phyloP scores from a whole-genome alignment of 2,113 vertebrate species.

The Formicarius rufipectus region DNA sequence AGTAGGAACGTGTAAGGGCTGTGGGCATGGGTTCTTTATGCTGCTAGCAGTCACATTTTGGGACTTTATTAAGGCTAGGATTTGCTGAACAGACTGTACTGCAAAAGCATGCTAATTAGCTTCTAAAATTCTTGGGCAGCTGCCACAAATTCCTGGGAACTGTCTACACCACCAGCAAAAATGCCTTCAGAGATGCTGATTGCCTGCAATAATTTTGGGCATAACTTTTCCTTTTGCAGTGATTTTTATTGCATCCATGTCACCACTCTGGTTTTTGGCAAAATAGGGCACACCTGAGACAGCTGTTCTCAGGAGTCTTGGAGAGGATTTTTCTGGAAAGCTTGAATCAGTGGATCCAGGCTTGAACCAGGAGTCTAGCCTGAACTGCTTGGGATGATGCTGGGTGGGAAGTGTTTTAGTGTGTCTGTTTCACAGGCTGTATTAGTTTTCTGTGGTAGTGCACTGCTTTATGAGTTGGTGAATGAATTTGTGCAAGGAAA shows the following conservation, averaged over 20 bases:
- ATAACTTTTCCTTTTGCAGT: not conserved
- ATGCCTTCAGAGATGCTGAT: not conserved
- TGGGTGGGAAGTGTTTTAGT: not conserved
- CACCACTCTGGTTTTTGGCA: not conserved
- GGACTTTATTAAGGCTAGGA: not conserved
- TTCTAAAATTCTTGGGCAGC: conserved; percentile 41
- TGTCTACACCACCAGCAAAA: conserved; percentile 1
- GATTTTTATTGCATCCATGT: not conserved
- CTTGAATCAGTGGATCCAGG: not conserved
- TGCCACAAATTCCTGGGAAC: conserved; percentile 14
- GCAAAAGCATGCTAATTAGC: conserved; percentile 42
- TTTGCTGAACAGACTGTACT: conserved; percentile 53
- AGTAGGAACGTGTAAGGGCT: not conserved
- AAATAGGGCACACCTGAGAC: not conserved
- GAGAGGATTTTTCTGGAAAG: not conserved
- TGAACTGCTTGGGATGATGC: not conserved
- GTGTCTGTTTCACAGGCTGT: not conserved
- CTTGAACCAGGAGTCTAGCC: not conserved
- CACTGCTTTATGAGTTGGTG: not conserved
- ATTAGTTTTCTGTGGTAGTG: not conserved
- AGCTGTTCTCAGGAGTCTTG: not conserved
- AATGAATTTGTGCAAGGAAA: not conserved
- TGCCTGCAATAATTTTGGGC: not conserved
- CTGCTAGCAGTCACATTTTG: conserved; percentile 2
- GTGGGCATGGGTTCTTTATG: not conserved